Evolutionary conservation across 1,140 invertebrate genomes (phyloP).

Genomic region (Brachionus plicatilis): DNA sequence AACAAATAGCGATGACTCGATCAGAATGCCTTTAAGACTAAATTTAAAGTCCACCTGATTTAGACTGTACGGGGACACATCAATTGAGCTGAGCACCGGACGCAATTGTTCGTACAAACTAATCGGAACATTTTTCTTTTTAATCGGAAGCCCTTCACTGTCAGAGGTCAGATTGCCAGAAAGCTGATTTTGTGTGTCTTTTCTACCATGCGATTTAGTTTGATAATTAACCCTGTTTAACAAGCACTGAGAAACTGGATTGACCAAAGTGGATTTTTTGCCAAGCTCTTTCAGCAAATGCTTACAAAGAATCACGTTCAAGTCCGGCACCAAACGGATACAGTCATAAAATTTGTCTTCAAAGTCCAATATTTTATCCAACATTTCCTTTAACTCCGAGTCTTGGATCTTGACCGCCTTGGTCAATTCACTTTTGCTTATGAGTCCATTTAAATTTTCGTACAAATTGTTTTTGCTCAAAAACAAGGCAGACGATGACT

Average conservation of each 20-base stretch:
- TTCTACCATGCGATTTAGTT: background rate
- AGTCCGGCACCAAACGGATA: conserved; percentile 25
- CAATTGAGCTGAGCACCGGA: background rate
- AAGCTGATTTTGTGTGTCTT: background rate
- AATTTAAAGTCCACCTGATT: conserved; percentile 22
- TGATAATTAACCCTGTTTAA: background rate
- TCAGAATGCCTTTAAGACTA: conserved; percentile 6
- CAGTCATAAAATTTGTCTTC: background rate
- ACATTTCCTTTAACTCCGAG: background rate
- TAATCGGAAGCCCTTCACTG: background rate
- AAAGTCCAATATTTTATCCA: background rate
- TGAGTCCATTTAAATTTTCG: background rate
- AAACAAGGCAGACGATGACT: conserved; percentile 9
- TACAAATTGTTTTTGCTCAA: background rate
- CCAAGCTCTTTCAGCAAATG: background rate
- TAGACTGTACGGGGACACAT: background rate
- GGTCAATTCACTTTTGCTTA: background rate
- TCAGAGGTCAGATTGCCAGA: background rate
- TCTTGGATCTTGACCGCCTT: background rate
- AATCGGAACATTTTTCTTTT: background rate
- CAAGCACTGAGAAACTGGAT: background rate
- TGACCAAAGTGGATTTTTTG: background rate
- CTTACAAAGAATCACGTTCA: background rate
- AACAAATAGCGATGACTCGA: conserved; percentile 13
- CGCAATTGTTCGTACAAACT: conserved; percentile 16